Percentiles rank a stretch among this genome's conserved stretches.
These are phyloP conservation scores for Carlito syrichta DNA, from an alignment of 2,113 vertebrate species.

Conservation along the genomic window DNA sequence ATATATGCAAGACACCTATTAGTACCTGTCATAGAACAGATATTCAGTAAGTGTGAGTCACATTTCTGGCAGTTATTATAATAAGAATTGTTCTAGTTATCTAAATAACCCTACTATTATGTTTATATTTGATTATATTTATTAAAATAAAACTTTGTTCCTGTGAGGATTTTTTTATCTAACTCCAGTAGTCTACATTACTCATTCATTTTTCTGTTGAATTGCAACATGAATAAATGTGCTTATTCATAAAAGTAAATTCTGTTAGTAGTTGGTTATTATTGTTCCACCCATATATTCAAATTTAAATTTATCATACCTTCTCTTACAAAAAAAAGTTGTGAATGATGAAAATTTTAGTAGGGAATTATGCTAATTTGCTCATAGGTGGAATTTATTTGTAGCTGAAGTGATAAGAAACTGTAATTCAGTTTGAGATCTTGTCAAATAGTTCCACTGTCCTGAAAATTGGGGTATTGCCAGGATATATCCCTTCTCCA, in stretches of 20 bases:
- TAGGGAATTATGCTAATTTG: not conserved
- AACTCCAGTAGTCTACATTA: not conserved
- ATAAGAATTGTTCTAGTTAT: not conserved
- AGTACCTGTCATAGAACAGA: not conserved
- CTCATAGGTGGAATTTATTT: not conserved
- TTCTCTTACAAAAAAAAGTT: not conserved
- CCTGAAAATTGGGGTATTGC: not conserved
- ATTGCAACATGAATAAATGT: too few species aligned
- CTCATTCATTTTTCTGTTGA: not conserved
- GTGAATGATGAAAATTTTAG: not conserved
- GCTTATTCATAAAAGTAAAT: not conserved
- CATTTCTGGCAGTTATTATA: not conserved
- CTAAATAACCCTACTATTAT: not conserved
- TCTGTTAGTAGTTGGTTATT: conserved; percentile 39
- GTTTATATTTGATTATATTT: not conserved
- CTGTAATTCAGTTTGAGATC: not conserved
- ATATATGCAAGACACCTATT: not conserved
- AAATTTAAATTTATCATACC: not conserved
- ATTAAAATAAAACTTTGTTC: not conserved
- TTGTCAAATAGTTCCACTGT: not conserved
- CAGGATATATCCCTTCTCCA: not conserved
- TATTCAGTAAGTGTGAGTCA: not conserved
- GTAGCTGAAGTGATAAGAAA: not conserved
- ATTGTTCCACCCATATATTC: not conserved
- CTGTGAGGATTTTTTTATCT: not conserved